phyloP scores from a whole-genome alignment of 92 coral and sea anemone genomes.

The Heliopora coerulea region DNA sequence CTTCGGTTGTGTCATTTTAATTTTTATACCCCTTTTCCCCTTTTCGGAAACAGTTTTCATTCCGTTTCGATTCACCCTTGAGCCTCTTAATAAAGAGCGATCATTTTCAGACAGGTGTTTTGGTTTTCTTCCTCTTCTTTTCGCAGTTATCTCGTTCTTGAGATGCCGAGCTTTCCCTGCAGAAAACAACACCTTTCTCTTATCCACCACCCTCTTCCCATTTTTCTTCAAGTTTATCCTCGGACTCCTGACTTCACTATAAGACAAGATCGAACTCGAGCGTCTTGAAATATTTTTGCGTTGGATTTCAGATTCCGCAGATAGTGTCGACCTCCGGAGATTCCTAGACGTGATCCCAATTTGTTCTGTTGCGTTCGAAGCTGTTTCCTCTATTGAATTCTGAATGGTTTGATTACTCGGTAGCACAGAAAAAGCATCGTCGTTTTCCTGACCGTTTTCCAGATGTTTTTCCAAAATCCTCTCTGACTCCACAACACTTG shows the following conservation, averaged over 20 bases:
- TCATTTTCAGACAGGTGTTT: no score
- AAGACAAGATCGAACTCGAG: no score
- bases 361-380: neutral
- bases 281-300: neutral
- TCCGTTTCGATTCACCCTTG: neutral
- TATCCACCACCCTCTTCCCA: no score
- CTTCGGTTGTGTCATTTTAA: neutral
- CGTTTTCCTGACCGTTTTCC: neutral
- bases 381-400: neutral
- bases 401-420: neutral
- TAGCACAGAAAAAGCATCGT: neutral
- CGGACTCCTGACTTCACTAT: no score
- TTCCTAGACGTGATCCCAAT: neutral
- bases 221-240: no score
- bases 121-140: no score
- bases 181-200: no score
- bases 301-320: no score
- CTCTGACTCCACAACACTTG: neutral
- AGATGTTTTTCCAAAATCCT: no score
- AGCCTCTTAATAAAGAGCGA: neutral
- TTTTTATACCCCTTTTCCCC: neutral
- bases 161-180: neutral
- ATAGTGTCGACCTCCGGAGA: neutral
- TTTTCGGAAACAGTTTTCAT: neutral
- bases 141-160: neutral